A percentile compares a stretch with the other conserved stretches of the same genome.
phyloP scores from a whole-genome alignment of 2,888 invertebrate species.

The Lordiphosa andalusiaca region DNA sequence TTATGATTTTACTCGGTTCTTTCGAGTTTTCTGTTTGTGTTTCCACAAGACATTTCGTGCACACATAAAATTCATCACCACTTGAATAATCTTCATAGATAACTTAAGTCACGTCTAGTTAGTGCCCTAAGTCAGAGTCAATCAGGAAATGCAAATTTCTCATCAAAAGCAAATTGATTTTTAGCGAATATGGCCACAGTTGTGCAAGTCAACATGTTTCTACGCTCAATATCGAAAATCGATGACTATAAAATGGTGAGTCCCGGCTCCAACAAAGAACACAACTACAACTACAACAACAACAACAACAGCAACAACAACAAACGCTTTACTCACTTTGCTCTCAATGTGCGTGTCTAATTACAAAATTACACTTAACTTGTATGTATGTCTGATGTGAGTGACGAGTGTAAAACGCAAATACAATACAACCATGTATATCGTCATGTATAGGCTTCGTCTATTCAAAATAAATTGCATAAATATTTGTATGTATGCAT shows the following conservation, averaged over 20 bases:
- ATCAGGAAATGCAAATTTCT: background rate
- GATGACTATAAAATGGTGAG: constrained; percentile 99
- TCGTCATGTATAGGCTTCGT: constrained; percentile 14
- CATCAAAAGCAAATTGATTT: constrained; percentile 47
- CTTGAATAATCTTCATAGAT: constrained; percentile 2
- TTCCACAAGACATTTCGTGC: constrained; percentile 56
- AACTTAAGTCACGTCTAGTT: constrained; percentile 25
- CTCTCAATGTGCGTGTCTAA: constrained; percentile 13
- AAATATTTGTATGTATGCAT: too few relatives aligned
- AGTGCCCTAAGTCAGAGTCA: constrained; percentile 16
- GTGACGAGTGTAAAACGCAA: constrained; percentile 2
- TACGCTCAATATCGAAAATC: constrained; percentile 99
- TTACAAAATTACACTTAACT: constrained; percentile 1
- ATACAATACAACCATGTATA: constrained; percentile 12
- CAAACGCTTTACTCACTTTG: constrained; percentile 23
- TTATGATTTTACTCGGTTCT: constrained; percentile 19
- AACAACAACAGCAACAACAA: constrained; percentile 18
- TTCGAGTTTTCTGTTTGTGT: constrained; percentile 20
- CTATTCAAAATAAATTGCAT: too few relatives aligned
- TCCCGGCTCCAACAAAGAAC: constrained; percentile 75
- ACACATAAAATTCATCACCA: constrained; percentile 65
- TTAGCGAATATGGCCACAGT: constrained; percentile 91
- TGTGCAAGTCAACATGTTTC: constrained; percentile 96
- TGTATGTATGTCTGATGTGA: constrained; percentile 10
- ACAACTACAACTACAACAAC: constrained; percentile 11